These are phyloP conservation scores for Drosophila borealis DNA, from an alignment of 2,888 invertebrate species.

Conservation along the genomic window DNA sequence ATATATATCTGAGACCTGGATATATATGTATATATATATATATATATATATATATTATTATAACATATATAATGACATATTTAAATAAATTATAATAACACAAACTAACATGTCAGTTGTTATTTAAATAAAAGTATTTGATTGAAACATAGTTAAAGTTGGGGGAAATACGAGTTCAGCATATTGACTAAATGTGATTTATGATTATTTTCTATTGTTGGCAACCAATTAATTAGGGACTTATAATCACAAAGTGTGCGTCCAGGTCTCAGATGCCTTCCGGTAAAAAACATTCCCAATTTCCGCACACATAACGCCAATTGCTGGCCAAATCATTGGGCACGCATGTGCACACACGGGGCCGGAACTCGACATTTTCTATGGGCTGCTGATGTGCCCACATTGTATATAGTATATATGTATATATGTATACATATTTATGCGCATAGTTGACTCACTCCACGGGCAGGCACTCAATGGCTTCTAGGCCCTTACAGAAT, in stretches of 20 bases:
- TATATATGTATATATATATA: too few species aligned
- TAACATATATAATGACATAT: too few species aligned
- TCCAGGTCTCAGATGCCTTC: not conserved
- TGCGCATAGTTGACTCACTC: constrained; percentile 21
- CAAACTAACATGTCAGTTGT: too few species aligned
- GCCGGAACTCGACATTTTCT: constrained; percentile 34
- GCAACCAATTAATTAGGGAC: not conserved
- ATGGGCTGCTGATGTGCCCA: constrained; percentile 10
- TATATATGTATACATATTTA: not conserved
- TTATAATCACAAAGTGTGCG: not conserved
- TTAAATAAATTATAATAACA: too few species aligned
- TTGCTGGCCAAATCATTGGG: constrained; percentile 57
- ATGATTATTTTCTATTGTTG: not conserved
- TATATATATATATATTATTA: too few species aligned
- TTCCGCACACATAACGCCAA: constrained; percentile 35
- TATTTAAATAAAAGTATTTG: too few species aligned
- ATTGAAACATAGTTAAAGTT: too few species aligned
- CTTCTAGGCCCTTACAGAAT: constrained; percentile 24
- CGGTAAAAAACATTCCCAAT: constrained; percentile 7
- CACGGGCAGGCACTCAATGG: constrained; percentile 7
- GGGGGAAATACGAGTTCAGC: too few species aligned
- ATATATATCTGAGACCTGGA: too few species aligned
- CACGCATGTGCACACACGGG: constrained; percentile 61
- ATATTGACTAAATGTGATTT: not conserved
- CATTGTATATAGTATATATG: not conserved